A percentile compares a stretch with the other conserved stretches of the same genome.
Conservation (phyloP, 1,140 invertebrate species). For the Zaprionus inermis region DNA sequence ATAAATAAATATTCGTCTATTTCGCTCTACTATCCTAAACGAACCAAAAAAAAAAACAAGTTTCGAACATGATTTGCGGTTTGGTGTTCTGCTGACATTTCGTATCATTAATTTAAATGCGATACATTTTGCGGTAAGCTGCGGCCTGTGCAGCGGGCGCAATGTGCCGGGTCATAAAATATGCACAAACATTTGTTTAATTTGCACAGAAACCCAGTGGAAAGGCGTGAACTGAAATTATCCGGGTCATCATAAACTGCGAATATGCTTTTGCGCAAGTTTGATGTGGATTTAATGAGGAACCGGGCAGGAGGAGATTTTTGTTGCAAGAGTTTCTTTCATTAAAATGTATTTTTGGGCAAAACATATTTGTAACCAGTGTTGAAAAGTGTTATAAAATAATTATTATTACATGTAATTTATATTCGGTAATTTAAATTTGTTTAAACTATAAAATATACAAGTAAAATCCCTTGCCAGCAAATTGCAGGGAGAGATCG, state of each 20-base stretch:
- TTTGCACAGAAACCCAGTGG: constrained; percentile 42
- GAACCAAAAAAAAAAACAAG: background rate
- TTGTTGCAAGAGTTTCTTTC: background rate
- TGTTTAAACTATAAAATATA: too few relatives aligned
- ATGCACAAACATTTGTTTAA: constrained; percentile 56
- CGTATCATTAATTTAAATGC: constrained; percentile 72
- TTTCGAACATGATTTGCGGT: constrained; percentile 65
- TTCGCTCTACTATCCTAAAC: background rate
- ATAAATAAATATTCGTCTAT: background rate
- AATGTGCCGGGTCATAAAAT: constrained; percentile 55
- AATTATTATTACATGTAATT: too few relatives aligned
- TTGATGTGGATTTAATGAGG: background rate
- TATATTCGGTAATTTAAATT: too few relatives aligned
- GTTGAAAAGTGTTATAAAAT: too few relatives aligned
- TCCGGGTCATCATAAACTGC: constrained; percentile 4
- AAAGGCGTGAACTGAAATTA: background rate
- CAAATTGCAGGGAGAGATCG: too few relatives aligned
- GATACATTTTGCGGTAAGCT: constrained; percentile 62
- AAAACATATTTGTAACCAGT: too few relatives aligned
- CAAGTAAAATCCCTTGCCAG: too few relatives aligned
- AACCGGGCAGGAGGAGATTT: background rate
- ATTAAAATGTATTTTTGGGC: background rate
- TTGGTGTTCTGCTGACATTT: constrained; percentile 59
- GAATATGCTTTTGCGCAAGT: constrained; percentile 10
- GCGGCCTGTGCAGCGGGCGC: constrained; percentile 29